A percentile compares a stretch with the other conserved stretches of the same genome.
These are phyloP conservation scores for Pogonomyrmex californicus DNA, from an alignment of 1,140 invertebrate genomes.

Conservation along the genomic window DNA sequence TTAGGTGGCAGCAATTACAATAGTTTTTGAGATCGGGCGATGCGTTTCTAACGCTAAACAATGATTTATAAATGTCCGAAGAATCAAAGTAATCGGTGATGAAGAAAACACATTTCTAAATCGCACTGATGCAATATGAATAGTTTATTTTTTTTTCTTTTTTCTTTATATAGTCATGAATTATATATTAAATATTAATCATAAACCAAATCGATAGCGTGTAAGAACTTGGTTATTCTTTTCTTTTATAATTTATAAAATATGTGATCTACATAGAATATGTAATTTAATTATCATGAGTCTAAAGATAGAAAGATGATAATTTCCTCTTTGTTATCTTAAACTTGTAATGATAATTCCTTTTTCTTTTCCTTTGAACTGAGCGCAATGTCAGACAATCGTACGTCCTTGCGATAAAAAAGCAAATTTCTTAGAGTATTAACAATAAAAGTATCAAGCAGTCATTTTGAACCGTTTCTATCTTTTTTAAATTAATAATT, in stretches of 20 bases:
- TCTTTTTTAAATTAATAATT: too few species aligned
- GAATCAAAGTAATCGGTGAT: constrained; percentile 65
- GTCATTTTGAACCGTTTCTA: too few species aligned
- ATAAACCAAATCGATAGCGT: constrained; percentile 39
- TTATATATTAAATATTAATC: constrained; percentile 29
- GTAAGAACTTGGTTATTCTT: constrained; percentile 36
- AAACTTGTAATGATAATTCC: neutral
- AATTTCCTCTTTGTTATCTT: constrained; percentile 37
- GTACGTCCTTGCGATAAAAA: constrained; percentile 13
- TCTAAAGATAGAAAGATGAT: neutral
- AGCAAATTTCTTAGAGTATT: neutral
- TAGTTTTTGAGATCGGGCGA: constrained; percentile 82
- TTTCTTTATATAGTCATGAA: constrained; percentile 6
- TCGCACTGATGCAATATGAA: constrained; percentile 33
- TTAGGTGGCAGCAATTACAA: constrained; percentile 86
- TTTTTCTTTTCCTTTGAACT: constrained; percentile 25
- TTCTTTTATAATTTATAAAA: neutral
- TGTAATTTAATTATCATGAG: neutral
- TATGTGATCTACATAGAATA: neutral
- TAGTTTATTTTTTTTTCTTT: constrained; percentile 21
- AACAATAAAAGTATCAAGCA: too few species aligned
- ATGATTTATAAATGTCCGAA: constrained; percentile 33
- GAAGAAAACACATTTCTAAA: constrained; percentile 6
- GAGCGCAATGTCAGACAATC: constrained; percentile 31
- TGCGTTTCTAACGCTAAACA: constrained; percentile 72